Percentiles rank a stretch among this genome's conserved stretches.
phyloP scores from a whole-genome alignment of 2,797 vertebrate genomes.

The Adelosebastes latens region DNA sequence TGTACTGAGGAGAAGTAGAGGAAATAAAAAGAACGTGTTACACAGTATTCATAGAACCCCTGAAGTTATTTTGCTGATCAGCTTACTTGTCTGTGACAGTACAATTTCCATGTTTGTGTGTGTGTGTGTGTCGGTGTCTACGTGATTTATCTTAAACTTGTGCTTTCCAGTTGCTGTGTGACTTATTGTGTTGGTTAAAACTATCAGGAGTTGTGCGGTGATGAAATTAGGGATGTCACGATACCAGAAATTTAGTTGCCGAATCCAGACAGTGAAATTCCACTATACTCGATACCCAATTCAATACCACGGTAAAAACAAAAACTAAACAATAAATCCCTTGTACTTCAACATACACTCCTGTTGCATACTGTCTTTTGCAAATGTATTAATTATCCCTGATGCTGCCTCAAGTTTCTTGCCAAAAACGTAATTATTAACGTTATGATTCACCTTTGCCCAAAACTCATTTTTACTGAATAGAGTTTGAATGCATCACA shows the following conservation, averaged over 20 bases:
- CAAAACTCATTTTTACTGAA: too few relatives aligned
- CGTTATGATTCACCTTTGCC: too few relatives aligned
- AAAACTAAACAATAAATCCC: too few relatives aligned
- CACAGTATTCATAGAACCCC: not conserved
- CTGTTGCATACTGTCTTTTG: too few relatives aligned
- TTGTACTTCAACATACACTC: too few relatives aligned
- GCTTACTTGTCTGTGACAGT: not conserved
- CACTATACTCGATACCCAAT: too few relatives aligned
- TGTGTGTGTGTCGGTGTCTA: not conserved
- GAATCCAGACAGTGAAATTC: rapidly evolving
- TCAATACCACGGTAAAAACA: too few relatives aligned
- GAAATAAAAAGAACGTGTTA: not conserved
- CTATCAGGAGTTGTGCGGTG: not conserved
- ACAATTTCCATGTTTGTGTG: not conserved
- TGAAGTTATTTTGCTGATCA: not conserved
- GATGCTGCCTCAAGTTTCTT: too few relatives aligned
- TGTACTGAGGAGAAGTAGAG: not conserved
- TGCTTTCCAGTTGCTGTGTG: not conserved
- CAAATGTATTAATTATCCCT: rapidly evolving
- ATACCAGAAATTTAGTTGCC: rapidly evolving
- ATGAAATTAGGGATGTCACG: not conserved
- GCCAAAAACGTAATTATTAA: too few relatives aligned
- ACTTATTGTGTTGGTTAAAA: not conserved
- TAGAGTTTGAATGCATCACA: too few relatives aligned
- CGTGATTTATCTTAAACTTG: not conserved